These are phyloP conservation scores for Dioctria linearis DNA, from an alignment of 2,888 invertebrate genomes.

Conservation along the genomic window DNA sequence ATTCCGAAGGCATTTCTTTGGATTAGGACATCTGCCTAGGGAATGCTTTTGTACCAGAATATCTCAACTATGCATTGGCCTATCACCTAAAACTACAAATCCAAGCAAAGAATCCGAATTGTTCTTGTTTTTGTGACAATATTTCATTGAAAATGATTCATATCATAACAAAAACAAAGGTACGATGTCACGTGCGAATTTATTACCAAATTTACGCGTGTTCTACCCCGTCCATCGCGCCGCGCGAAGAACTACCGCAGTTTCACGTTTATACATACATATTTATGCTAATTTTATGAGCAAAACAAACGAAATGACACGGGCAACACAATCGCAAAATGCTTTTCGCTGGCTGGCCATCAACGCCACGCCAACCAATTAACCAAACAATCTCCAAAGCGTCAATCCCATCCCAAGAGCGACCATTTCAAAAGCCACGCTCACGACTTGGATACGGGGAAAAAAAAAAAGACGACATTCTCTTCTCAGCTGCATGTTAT, in stretches of 20 bases:
- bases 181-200: neutral
- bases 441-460: neutral
- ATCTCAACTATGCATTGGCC: no score
- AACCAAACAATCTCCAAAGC: neutral
- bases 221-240: neutral
- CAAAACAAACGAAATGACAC: neutral
- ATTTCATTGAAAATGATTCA: no score
- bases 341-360: neutral
- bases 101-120: no score
- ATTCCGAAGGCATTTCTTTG: no score
- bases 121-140: no score
- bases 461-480: neutral
- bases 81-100: no score
- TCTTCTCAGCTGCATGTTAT: slow-evolving; percentile 21
- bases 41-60: no score
- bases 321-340: no score
- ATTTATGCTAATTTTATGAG: neutral
- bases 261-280: neutral
- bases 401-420: neutral
- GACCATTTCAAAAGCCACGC: neutral
- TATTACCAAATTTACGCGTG: neutral
- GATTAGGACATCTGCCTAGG: no score
- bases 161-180: neutral
- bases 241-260: neutral
- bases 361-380: neutral